These are phyloP conservation scores for Tortrix viridana DNA, from an alignment of 2,888 invertebrate species.

Conservation along the genomic window DNA sequence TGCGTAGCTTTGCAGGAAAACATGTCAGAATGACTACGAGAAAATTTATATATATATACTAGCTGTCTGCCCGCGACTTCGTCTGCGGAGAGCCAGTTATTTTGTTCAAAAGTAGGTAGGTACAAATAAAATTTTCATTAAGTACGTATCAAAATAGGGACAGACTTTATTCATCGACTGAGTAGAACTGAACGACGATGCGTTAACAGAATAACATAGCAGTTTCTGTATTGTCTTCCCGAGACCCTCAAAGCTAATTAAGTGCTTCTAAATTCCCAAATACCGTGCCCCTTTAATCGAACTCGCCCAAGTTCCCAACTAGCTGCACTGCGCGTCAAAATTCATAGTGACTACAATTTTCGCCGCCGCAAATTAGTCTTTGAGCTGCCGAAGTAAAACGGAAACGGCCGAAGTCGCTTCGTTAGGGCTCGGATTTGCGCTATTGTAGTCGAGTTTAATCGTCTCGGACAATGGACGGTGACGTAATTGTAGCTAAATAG, in stretches of 20 bases:
- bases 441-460: slow-evolving; percentile 76
- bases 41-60: too few species aligned
- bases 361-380: slow-evolving; percentile 80
- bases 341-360: slow-evolving; percentile 70
- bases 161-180: too few species aligned
- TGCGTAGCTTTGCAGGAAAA: too few species aligned
- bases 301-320: slow-evolving; percentile 50
- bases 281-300: slow-evolving; percentile 24
- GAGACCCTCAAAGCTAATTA: slow-evolving; percentile 19
- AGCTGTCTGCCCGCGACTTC: too few species aligned
- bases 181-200: too few species aligned
- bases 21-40: too few species aligned
- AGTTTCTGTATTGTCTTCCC: background rate
- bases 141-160: too few species aligned
- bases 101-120: too few species aligned
- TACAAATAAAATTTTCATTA: too few species aligned
- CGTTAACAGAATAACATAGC: too few species aligned
- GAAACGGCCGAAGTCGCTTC: slow-evolving; percentile 79
- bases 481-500: slow-evolving; percentile 80
- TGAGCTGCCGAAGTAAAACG: slow-evolving; percentile 70
- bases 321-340: slow-evolving; percentile 65
- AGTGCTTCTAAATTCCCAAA: slow-evolving; percentile 22
- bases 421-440: slow-evolving; percentile 76
- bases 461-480: slow-evolving; percentile 77
- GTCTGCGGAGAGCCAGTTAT: too few species aligned